Evolutionary conservation across 2,797 vertebrate genomes (phyloP).

Genomic region (Enteromius radiatus): DNA sequence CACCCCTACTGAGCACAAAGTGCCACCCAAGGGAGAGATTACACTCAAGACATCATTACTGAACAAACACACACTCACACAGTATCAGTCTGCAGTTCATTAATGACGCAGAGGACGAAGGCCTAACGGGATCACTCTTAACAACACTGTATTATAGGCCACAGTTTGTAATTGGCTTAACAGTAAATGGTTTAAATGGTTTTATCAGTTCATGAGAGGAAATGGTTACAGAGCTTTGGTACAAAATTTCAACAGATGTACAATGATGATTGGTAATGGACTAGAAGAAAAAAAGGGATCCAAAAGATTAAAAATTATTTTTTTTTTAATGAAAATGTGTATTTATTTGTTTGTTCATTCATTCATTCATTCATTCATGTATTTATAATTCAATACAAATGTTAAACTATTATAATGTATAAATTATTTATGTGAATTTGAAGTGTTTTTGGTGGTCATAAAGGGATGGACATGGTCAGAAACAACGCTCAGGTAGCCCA

Average conservation of each 20-base stretch:
- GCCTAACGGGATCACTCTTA: neutral
- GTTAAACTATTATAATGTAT: neutral
- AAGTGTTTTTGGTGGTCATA: neutral
- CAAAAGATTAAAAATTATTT: neutral
- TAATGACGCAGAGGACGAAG: neutral
- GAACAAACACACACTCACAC: constrained; percentile 46
- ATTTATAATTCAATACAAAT: neutral
- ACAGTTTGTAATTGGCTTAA: neutral
- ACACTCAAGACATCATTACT: constrained; percentile 29
- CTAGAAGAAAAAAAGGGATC: neutral
- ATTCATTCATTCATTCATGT: neutral
- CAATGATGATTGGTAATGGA: neutral
- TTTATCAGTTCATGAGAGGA: neutral
- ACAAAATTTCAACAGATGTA: neutral
- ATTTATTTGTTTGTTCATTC: neutral
- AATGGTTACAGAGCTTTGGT: neutral
- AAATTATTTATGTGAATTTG: neutral
- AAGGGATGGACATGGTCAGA: too few relatives aligned
- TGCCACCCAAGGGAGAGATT: constrained; percentile 35
- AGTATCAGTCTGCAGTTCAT: constrained; percentile 27
- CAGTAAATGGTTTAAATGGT: constrained; percentile 16
- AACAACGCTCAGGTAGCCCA: too few relatives aligned
- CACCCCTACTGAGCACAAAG: constrained; percentile 37
- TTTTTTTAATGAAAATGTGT: too few relatives aligned
- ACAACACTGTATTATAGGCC: neutral